Evolutionary conservation across 2,113 vertebrate genomes (phyloP).

Genomic region (Channa maculata): DNA sequence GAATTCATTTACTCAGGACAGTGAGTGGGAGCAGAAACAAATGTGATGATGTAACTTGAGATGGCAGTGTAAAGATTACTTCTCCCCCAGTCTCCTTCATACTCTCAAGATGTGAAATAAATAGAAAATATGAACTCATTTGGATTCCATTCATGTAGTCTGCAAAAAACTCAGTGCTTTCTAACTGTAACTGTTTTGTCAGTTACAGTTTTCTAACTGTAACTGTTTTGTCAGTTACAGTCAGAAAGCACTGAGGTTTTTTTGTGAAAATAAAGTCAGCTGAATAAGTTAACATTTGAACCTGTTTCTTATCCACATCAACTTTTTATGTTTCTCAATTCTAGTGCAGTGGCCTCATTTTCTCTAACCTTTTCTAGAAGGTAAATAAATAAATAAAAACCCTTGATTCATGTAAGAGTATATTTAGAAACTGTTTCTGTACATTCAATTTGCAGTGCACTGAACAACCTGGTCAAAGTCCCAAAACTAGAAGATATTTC

Average conservation of each 20-base stretch:
- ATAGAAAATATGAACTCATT: not conserved
- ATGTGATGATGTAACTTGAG: slow-evolving; percentile 16
- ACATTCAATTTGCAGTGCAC: not conserved
- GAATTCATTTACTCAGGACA: slow-evolving; percentile 29
- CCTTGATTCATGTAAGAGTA: too few species aligned
- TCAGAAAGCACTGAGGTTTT: too few species aligned
- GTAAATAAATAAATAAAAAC: too few species aligned
- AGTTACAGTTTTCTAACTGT: too few species aligned
- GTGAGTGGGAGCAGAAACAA: slow-evolving; percentile 6
- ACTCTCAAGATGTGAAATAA: not conserved
- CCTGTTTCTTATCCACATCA: not conserved
- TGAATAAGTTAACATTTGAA: not conserved
- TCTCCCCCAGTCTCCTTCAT: not conserved
- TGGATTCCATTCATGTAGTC: not conserved
- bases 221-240: too few species aligned
- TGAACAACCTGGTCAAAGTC: not conserved
- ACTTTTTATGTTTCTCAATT: not conserved
- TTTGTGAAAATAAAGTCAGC: too few species aligned
- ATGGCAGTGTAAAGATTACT: slow-evolving; percentile 9
- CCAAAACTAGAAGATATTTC: not conserved
- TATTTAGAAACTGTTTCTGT: too few species aligned
- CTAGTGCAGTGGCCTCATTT: not conserved
- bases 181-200: too few species aligned
- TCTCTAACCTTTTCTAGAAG: not conserved
- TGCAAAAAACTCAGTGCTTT: not conserved